Conservation (phyloP, 2,797 vertebrate genomes). For the Anabas testudineus region DNA sequence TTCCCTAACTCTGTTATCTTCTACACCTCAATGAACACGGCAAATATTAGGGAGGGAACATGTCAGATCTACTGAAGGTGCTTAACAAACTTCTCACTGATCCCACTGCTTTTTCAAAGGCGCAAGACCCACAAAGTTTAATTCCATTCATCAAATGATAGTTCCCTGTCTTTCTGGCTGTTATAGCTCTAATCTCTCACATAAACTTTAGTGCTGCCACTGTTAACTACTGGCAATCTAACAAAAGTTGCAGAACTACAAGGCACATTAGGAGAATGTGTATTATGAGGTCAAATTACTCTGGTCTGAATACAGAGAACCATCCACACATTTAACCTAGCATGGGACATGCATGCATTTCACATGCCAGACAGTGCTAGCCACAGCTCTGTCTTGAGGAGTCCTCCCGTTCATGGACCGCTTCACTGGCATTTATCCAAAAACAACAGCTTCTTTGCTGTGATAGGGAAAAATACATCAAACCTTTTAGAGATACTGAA, state of each 20-base stretch:
- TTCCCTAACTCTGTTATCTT: conserved; percentile 41
- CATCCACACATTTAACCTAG: conserved; percentile 35
- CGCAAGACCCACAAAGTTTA: conserved; percentile 42
- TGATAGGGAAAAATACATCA: conserved; percentile 33
- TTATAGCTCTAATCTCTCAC: conserved; percentile 34
- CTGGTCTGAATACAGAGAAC: conserved; percentile 68
- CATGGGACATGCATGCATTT: conserved; percentile 52
- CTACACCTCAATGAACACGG: conserved; percentile 36
- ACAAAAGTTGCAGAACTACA: conserved; percentile 29
- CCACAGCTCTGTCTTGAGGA: conserved; percentile 64
- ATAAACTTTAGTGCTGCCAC: conserved; percentile 13
- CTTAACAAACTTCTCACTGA: conserved; percentile 55
- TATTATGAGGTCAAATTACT: conserved; percentile 75
- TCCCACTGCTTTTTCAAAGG: conserved; percentile 68
- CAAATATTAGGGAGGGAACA: conserved; percentile 46
- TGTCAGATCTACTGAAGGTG: conserved; percentile 35
- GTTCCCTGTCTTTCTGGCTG: conserved; percentile 20
- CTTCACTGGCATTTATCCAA: conserved; percentile 68
- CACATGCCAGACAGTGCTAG: conserved; percentile 72
- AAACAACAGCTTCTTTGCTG: conserved; percentile 45
- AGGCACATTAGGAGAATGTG: conserved; percentile 77
- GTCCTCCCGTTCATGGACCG: conserved; percentile 63
- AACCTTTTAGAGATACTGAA: conserved; percentile 46
- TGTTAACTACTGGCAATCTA: conserved; percentile 55
- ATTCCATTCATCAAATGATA: conserved; percentile 49